phyloP scores from a whole-genome alignment of 2,888 invertebrate genomes.

The Alentia gelatinosa region DNA sequence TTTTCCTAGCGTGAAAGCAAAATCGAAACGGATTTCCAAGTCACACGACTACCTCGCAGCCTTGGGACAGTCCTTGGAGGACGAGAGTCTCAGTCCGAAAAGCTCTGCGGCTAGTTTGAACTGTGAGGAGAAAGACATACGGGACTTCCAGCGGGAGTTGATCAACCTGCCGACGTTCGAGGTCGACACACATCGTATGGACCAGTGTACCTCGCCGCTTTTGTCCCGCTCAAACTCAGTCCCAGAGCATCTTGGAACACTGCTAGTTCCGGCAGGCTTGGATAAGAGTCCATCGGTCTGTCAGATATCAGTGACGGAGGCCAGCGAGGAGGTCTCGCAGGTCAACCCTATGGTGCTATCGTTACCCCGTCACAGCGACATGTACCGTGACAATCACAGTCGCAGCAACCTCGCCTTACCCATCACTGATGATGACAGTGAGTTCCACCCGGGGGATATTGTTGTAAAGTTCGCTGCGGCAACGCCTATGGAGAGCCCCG shows the following conservation, averaged over 20 bases:
- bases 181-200: constrained; percentile 76
- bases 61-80: constrained; percentile 52
- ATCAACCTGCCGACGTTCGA: constrained; percentile 83
- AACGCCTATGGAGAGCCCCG: constrained; percentile 66
- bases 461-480: constrained; percentile 78
- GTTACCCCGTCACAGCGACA: background rate
- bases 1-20: constrained; percentile 78
- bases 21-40: constrained; percentile 77
- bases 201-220: constrained; percentile 73
- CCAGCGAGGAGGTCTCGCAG: constrained; percentile 27
- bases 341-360: constrained; percentile 11
- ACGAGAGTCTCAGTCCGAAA: constrained; percentile 23
- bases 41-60: constrained; percentile 72
- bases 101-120: constrained; percentile 50
- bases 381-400: background rate
- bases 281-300: constrained; percentile 50
- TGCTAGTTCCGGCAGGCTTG: constrained; percentile 49
- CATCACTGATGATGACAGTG: constrained; percentile 11
- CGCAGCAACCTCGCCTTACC: constrained; percentile 27
- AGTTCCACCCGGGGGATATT: constrained; percentile 65
- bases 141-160: constrained; percentile 83
- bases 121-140: constrained; percentile 79
- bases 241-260: constrained; percentile 67
- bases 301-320: constrained; percentile 46
- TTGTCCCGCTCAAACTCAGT: constrained; percentile 79